A percentile compares a stretch with the other conserved stretches of the same genome.
These are phyloP conservation scores for Caenorhabditis inopinata DNA, from an alignment of 1,140 invertebrate genomes.

Conservation along the genomic window DNA sequence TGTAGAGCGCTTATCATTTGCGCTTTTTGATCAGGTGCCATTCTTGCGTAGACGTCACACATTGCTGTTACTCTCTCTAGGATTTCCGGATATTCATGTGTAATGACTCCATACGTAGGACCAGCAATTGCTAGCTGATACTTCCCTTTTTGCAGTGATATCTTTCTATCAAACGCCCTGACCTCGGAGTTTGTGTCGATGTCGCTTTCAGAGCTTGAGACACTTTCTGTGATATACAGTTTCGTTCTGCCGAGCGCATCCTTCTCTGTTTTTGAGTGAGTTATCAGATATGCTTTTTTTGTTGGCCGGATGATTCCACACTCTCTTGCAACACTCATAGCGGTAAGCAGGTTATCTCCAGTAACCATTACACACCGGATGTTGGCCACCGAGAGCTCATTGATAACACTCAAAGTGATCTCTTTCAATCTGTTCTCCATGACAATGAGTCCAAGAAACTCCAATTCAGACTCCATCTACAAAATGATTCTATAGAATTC, in stretches of 20 bases:
- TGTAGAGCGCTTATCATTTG: slow-evolving; percentile 87
- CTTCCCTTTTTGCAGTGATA: slow-evolving; percentile 48
- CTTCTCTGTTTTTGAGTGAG: slow-evolving; percentile 64
- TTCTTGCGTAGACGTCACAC: slow-evolving; percentile 82
- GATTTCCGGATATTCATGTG: slow-evolving; percentile 63
- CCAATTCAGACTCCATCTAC: slow-evolving; percentile 58
- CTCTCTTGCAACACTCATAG: slow-evolving; percentile 88
- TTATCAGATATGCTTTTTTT: slow-evolving; percentile 76
- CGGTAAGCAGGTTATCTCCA: slow-evolving; percentile 94
- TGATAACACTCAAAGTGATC: slow-evolving; percentile 61
- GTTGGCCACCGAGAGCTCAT: slow-evolving; percentile 71
- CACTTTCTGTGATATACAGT: slow-evolving; percentile 40
- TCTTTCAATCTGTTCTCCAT: slow-evolving; percentile 65
- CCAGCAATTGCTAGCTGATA: slow-evolving; percentile 38
- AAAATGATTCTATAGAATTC: not conserved
- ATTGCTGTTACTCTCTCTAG: slow-evolving; percentile 62
- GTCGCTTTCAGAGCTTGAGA: not conserved
- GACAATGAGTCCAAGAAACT: slow-evolving; percentile 60
- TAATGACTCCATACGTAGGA: slow-evolving; percentile 61
- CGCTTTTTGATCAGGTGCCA: slow-evolving; percentile 94
- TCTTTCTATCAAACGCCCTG: not conserved
- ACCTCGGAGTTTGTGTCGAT: slow-evolving; percentile 22
- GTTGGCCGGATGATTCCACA: slow-evolving; percentile 81
- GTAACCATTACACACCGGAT: slow-evolving; percentile 96
- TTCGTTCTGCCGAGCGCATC: slow-evolving; percentile 53